A percentile compares a stretch with the other conserved stretches of the same genome.
Conservation (phyloP, 2,113 vertebrate species). For the Neolamprologus variostigma region DNA sequence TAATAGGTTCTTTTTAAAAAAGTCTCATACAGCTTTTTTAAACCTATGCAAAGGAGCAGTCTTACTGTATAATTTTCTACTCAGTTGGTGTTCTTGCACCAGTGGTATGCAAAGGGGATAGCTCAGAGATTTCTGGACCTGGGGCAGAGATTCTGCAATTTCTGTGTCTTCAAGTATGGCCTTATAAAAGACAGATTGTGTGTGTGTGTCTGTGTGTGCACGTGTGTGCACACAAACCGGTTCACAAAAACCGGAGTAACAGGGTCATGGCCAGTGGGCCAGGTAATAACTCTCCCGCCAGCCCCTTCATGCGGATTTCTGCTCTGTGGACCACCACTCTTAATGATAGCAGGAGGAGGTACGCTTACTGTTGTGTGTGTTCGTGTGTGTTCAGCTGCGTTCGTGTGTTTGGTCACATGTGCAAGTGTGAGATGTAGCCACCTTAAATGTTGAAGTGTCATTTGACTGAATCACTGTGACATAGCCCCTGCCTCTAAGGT, state of each 20-base stretch:
- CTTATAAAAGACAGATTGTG: not conserved
- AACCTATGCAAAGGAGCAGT: not conserved
- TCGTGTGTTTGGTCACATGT: not conserved
- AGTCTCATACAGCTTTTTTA: not conserved
- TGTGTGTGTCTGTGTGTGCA: not conserved
- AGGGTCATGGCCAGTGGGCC: constrained; percentile 85
- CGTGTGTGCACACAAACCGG: not conserved
- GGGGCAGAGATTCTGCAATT: not conserved
- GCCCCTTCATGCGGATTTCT: constrained; percentile 42
- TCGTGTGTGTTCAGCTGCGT: not conserved
- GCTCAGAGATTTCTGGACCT: constrained; percentile 6
- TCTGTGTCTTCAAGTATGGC: not conserved
- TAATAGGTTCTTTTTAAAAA: not conserved
- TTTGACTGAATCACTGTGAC: constrained; percentile 12
- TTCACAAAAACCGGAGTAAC: constrained; percentile 75
- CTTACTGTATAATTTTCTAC: constrained; percentile 34
- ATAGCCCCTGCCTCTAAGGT: not conserved
- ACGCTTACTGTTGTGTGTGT: not conserved
- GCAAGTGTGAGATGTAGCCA: not conserved
- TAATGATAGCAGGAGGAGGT: constrained; percentile 44
- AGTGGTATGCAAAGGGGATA: not conserved
- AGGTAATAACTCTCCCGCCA: constrained; percentile 81
- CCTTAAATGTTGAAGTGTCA: constrained; percentile 9
- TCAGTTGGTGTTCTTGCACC: constrained; percentile 5
- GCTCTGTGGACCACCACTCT: constrained; percentile 38